Evolutionary conservation across 2,797 vertebrate genomes (phyloP).

Genomic region (Sebastes cheni): DNA sequence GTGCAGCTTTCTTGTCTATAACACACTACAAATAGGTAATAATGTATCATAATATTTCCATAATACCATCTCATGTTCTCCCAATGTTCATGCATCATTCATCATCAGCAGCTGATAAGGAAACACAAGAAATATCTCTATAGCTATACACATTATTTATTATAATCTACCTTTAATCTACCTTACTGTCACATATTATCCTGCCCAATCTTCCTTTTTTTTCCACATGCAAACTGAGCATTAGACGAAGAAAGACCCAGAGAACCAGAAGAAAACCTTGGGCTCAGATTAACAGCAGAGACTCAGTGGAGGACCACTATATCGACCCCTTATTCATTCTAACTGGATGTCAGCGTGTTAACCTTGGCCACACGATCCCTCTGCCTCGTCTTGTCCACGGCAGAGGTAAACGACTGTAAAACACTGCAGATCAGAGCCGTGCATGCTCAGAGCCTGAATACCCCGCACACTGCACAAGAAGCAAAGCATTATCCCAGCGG

Average conservation of each 20-base stretch:
- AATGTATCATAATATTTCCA: background rate
- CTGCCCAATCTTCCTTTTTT: background rate
- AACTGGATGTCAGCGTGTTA: conserved; percentile 37
- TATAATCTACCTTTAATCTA: background rate
- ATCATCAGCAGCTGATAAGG: background rate
- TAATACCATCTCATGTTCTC: background rate
- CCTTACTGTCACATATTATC: background rate
- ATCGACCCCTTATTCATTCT: conserved; percentile 33
- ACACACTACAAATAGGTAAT: background rate
- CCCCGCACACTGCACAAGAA: background rate
- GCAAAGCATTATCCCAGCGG: background rate
- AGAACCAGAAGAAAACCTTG: background rate
- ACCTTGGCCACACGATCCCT: conserved; percentile 67
- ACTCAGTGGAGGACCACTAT: conserved; percentile 3
- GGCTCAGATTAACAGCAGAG: background rate
- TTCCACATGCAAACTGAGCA: background rate
- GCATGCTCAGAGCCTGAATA: background rate
- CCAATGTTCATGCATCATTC: background rate
- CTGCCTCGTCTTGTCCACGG: background rate
- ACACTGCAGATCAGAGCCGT: background rate
- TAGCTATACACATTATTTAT: background rate
- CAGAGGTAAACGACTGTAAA: background rate
- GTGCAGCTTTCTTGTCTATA: background rate
- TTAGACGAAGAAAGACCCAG: background rate
- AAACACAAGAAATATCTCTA: background rate